Evolutionary conservation across 2,888 invertebrate species (phyloP).

Genomic region (Aelia acuminata): DNA sequence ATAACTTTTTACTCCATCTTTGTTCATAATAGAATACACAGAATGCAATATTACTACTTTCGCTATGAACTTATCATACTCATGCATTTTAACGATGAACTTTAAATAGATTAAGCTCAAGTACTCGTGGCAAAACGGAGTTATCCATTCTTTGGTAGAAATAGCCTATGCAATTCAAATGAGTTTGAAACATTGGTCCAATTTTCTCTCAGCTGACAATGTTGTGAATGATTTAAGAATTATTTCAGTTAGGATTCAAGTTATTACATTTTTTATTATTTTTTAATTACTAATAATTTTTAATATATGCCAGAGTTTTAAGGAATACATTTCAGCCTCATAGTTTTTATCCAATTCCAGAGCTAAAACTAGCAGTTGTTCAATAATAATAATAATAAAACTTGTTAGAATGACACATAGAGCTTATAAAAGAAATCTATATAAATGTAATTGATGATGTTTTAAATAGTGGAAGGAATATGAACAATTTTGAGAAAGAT

Average conservation of each 20-base stretch:
- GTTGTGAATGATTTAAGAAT: background rate
- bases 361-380: no score
- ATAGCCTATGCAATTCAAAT: constrained; percentile 21
- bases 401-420: no score
- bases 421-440: no score
- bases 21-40: background rate
- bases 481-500: background rate
- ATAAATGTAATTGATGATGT: no score
- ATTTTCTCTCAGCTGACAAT: background rate
- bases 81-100: constrained; percentile 21
- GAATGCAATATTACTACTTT: background rate
- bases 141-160: background rate
- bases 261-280: no score
- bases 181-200: background rate
- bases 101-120: constrained; percentile 16
- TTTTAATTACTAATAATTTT: no score
- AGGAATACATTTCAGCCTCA: no score
- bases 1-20: background rate
- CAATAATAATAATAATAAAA: no score
- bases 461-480: background rate
- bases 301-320: no score
- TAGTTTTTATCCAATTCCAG: no score
- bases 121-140: background rate
- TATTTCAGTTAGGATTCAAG: background rate
- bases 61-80: background rate